Evolutionary conservation across 2,113 vertebrate species (phyloP).

Genomic region (Lasiurus borealis): DNA sequence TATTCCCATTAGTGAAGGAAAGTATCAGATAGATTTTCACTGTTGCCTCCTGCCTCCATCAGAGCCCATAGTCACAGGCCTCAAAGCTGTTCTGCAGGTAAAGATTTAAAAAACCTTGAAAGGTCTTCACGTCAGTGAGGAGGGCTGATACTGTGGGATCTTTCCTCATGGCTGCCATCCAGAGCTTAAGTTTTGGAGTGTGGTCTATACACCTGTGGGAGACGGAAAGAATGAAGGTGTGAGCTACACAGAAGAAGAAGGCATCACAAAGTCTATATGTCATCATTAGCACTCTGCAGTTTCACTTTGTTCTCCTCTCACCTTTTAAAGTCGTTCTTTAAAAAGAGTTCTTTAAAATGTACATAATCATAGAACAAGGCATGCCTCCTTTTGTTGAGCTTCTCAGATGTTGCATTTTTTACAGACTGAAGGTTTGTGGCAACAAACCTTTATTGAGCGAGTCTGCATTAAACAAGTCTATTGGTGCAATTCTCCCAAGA

Average conservation of each 20-base stretch:
- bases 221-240: constrained; percentile 71
- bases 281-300: neutral
- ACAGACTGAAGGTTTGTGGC: neutral
- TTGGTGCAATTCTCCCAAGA: neutral
- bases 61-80: constrained; percentile 92
- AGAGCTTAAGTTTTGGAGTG: constrained; percentile 88
- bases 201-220: constrained; percentile 86
- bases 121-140: constrained; percentile 79
- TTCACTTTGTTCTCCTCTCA: constrained; percentile 58
- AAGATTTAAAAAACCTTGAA: constrained; percentile 84
- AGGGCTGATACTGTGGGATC: constrained; percentile 89
- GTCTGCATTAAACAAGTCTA: neutral
- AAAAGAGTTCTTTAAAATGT: constrained; percentile 8
- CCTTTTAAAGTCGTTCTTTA: constrained; percentile 2
- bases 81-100: constrained; percentile 88
- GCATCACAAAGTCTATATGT: neutral
- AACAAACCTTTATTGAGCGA: neutral
- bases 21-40: neutral
- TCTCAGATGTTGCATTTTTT: neutral
- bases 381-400: neutral
- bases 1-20: constrained; percentile 28
- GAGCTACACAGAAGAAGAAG: rapidly evolving
- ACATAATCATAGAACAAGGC: neutral
- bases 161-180: constrained; percentile 90
- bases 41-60: constrained; percentile 45